Percentiles rank a stretch among this genome's conserved stretches.
Conservation (phyloP, 1,140 invertebrate species). For the Drosophila trapezifrons region DNA sequence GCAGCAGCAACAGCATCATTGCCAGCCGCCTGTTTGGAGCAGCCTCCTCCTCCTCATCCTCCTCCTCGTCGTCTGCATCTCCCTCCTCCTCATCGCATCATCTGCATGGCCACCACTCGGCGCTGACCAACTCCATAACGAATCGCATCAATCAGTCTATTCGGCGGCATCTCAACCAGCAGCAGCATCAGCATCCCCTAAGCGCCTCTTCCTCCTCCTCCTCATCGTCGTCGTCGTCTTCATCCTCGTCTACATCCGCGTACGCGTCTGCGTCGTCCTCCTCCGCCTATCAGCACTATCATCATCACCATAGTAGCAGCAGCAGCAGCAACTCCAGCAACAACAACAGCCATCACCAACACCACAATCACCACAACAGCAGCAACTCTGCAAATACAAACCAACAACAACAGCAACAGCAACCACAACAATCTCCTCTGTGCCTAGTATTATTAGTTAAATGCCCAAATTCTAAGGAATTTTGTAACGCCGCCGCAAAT, state of each 20-base stretch:
- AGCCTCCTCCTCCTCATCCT: constrained; percentile 46
- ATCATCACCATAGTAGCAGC: constrained; percentile 56
- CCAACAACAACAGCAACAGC: constrained; percentile 57
- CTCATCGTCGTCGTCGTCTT: constrained; percentile 18
- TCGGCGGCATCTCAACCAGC: constrained; percentile 80
- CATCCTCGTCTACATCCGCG: no score
- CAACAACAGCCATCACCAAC: constrained; percentile 52
- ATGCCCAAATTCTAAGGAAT: constrained; percentile 84
- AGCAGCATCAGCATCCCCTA: constrained; percentile 70
- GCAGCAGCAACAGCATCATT: constrained; percentile 61
- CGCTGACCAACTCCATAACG: constrained; percentile 81
- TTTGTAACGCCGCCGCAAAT: constrained; percentile 84
- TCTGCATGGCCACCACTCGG: constrained; percentile 79
- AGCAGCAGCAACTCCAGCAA: constrained; percentile 53
- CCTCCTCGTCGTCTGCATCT: constrained; percentile 36
- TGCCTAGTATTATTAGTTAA: constrained; percentile 85
- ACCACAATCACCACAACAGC: constrained; percentile 33
- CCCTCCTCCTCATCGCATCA: constrained; percentile 58
- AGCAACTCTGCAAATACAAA: constrained; percentile 41
- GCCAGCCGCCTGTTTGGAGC: constrained; percentile 71
- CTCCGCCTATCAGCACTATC: constrained; percentile 56
- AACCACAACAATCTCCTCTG: constrained; percentile 83
- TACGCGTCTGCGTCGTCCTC: constrained; percentile 40
- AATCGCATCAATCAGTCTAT: constrained; percentile 83
- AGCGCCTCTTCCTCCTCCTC: constrained; percentile 43